Base-by-base conservation (phyloP, 2,797 vertebrate genomes). In the Diplodus puntazzo region DNA sequence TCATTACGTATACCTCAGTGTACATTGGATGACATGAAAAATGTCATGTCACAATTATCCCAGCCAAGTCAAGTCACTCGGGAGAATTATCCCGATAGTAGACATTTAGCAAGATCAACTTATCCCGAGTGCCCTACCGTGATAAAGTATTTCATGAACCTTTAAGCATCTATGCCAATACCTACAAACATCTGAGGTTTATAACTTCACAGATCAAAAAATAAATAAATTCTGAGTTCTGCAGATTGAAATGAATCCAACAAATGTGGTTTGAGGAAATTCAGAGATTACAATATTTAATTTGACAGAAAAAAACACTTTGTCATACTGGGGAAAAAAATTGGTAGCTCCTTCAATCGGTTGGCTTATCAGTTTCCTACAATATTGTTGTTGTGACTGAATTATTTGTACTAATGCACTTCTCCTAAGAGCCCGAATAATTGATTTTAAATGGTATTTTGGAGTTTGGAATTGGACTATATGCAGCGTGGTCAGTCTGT, bases 231-330 rank as follows among this genome's bases (percentile, higher is more conserved):
- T 70, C 60, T 55, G 81, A 80, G 64, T 77, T 84, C 43, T 80
- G 69, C 59, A 73, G 82, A 84, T 69, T 73, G 60, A 76, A 48
- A 64, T 69, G 12, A 76, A 65, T 76, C 58, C 58, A 64, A 59
- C 67, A 69, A 20, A 53, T 52, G 21, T 65, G 46, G 18, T 65
- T 74, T 42, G 20, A 62, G 39, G 12, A 50, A 70, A 55, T 61
- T 69, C 42, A 52, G 3, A 54, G 25, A 75, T 25, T 5, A 13
- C 3, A 8, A 27, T 20, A 42, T 34, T 39, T 3, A 53, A 54
- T 21, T 3, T 48, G 30, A 49, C 27, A 9, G 45, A 13, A 60
- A 52, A 13, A 60, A 73, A 25, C 3, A 46, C 11, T 27, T 52
- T 11, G 21, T 3, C 25, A 62, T 17, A 23, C 11, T 42, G 30